phyloP scores from a whole-genome alignment of 2,888 invertebrate genomes.

The Phaonia tiefii region DNA sequence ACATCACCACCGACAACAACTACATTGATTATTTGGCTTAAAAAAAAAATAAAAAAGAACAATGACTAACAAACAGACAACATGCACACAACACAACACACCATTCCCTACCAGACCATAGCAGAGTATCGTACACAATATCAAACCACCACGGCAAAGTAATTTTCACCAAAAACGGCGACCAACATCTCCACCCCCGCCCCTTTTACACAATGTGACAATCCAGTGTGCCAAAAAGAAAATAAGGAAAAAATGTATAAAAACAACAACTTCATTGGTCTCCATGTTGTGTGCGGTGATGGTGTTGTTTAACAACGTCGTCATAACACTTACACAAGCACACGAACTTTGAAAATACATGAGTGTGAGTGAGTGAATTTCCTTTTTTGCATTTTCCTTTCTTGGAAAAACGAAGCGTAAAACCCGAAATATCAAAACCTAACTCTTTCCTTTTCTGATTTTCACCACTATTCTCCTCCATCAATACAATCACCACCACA shows the following conservation, averaged over 20 bases:
- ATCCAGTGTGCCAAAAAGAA: not conserved
- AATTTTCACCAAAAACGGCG: too few relatives aligned
- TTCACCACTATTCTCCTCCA: not conserved
- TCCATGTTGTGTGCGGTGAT: too few relatives aligned
- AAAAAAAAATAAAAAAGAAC: conserved; percentile 4
- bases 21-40: conserved; percentile 10
- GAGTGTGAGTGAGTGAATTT: not conserved
- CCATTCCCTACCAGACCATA: too few relatives aligned
- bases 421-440: conserved; percentile 14
- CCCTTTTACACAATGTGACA: not conserved
- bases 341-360: too few relatives aligned
- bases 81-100: too few relatives aligned
- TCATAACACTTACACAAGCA: too few relatives aligned
- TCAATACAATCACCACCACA: not conserved
- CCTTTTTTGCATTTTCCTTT: conserved; percentile 8
- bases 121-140: too few relatives aligned
- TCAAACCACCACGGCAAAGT: too few relatives aligned
- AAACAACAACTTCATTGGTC: too few relatives aligned
- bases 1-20: not conserved
- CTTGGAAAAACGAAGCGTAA: conserved; percentile 32
- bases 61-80: too few relatives aligned
- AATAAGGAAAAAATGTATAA: not conserved
- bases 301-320: too few relatives aligned
- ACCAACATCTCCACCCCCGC: too few relatives aligned
- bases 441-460: not conserved